Conservation (phyloP, 2,797 vertebrate species). For the Lacerta viridis region DNA sequence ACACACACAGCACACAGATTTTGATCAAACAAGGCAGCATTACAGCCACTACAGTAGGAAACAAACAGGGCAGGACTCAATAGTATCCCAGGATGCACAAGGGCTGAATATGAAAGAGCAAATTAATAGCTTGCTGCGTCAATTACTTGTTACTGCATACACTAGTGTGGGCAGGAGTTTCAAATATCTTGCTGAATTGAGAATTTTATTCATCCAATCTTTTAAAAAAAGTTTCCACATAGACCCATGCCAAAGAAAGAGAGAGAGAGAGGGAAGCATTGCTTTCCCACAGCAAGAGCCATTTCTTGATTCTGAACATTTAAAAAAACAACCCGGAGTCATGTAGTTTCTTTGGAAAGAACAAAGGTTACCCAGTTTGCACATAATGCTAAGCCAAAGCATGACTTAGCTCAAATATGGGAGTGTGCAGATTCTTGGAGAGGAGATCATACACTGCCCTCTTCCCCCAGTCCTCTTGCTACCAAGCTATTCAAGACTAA, state of each 20-base stretch:
- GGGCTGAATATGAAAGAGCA: constrained; percentile 41
- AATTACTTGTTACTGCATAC: not conserved
- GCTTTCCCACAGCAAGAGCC: constrained; percentile 44
- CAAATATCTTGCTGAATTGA: constrained; percentile 23
- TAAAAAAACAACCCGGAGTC: constrained; percentile 41
- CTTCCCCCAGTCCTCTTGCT: too few species aligned
- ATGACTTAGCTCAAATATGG: too few species aligned
- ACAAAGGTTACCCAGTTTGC: constrained; percentile 29
- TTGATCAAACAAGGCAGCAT: constrained; percentile 67
- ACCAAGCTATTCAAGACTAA: too few species aligned
- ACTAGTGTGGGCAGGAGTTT: constrained; percentile 2
- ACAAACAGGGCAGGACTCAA: constrained; percentile 42
- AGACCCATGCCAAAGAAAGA: constrained; percentile 26
- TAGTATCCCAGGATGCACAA: constrained; percentile 48
- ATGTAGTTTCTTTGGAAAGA: constrained; percentile 48
- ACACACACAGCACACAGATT: constrained; percentile 55
- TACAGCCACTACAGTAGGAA: constrained; percentile 49
- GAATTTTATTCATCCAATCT: constrained; percentile 42
- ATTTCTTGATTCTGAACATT: constrained; percentile 37
- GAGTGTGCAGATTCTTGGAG: too few species aligned
- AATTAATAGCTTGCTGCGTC: constrained; percentile 39
- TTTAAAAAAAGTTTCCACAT: constrained; percentile 14
- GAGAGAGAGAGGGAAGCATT: not conserved
- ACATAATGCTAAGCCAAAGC: not conserved
- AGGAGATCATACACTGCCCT: too few species aligned